Conservation (phyloP, 23 tunicate species). For the Ciona savignyi region DNA sequence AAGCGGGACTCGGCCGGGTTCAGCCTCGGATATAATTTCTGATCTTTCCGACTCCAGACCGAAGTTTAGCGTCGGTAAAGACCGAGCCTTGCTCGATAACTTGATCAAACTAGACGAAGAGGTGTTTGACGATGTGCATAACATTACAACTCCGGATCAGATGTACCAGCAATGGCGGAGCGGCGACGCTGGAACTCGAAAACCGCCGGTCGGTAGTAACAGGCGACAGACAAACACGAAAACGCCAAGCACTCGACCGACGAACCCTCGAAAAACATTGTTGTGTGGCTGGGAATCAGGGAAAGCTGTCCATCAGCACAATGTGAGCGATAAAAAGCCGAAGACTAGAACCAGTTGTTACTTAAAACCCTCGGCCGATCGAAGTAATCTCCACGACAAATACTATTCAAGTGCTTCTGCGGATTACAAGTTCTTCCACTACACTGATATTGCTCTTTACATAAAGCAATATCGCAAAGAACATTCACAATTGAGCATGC, state of each 20-base stretch:
- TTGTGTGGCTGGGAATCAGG: slow-evolving; percentile 15
- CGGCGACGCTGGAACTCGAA: neutral
- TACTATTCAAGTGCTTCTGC: neutral
- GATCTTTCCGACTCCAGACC: neutral
- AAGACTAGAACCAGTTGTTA: neutral
- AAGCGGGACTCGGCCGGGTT: neutral
- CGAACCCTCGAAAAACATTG: neutral
- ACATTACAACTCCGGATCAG: neutral
- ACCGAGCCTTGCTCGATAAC: slow-evolving; percentile 25
- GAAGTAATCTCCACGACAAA: slow-evolving; percentile 1
- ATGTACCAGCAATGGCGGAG: slow-evolving; percentile 1
- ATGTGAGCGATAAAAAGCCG: neutral
- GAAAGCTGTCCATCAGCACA: neutral
- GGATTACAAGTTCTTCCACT: slow-evolving; percentile 51
- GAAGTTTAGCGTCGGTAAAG: slow-evolving; percentile 14
- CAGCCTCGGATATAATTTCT: neutral
- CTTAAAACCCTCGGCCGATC: neutral
- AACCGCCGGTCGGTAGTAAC: neutral
- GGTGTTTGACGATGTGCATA: slow-evolving; percentile 9
- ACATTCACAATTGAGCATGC: slow-evolving; percentile 1
- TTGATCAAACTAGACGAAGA: slow-evolving; percentile 45
- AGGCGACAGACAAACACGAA: neutral
- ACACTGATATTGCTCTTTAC: slow-evolving; percentile 53
- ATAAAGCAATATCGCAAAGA: slow-evolving; percentile 55
- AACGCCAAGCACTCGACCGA: neutral